A percentile compares a stretch with the other conserved stretches of the same genome.
phyloP scores from a whole-genome alignment of 2,797 vertebrate genomes.

The Cyclopterus lumpus region DNA sequence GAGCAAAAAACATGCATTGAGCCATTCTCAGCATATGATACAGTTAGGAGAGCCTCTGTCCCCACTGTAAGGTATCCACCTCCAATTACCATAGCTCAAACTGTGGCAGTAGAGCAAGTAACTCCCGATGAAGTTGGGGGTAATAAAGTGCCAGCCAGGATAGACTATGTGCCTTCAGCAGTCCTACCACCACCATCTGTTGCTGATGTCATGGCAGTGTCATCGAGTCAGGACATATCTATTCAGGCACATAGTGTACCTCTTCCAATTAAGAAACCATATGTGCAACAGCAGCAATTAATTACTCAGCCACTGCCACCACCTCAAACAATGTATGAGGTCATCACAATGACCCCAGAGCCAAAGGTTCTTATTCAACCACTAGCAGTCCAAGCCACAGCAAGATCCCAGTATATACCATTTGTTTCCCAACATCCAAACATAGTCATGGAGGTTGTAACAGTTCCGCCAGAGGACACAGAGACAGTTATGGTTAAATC shows the following conservation, averaged over 20 bases:
- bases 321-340: constrained; percentile 48
- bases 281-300: constrained; percentile 59
- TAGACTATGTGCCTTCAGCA: constrained; percentile 57
- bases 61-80: constrained; percentile 68
- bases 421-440: constrained; percentile 36
- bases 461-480: constrained; percentile 22
- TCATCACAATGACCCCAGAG: constrained; percentile 48
- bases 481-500: constrained; percentile 30
- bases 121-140: constrained; percentile 67
- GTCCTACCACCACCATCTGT: constrained; percentile 31
- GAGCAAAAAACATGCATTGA: constrained; percentile 78
- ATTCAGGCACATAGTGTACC: constrained; percentile 70
- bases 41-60: constrained; percentile 73
- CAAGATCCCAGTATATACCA: constrained; percentile 30
- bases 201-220: constrained; percentile 39
- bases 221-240: constrained; percentile 46
- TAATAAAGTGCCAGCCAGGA: constrained; percentile 56
- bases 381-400: constrained; percentile 41
- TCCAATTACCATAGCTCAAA: constrained; percentile 37
- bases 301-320: constrained; percentile 40
- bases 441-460: constrained; percentile 22
- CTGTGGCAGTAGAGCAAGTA: constrained; percentile 79
- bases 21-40: constrained; percentile 59
- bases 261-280: constrained; percentile 76
- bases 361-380: constrained; percentile 50